A percentile compares a stretch with the other conserved stretches of the same genome.
phyloP scores from a whole-genome alignment of 2,113 vertebrate species.

The Calyptommatus sinebrachiatus region DNA sequence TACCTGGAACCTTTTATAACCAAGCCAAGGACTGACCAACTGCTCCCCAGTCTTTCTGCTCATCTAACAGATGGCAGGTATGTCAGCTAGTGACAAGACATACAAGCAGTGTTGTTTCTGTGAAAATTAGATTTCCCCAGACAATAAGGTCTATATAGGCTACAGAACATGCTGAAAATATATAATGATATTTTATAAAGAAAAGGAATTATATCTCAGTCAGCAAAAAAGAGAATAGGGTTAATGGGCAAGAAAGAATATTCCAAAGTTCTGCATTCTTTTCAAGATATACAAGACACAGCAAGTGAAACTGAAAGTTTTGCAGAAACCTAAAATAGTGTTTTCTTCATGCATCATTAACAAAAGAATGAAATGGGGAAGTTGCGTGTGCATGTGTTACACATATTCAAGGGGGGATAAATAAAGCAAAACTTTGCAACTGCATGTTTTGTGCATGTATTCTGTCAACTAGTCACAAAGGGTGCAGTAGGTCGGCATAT shows the following conservation, averaged over 20 bases:
- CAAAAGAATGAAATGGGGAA: background rate
- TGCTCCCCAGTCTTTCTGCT: background rate
- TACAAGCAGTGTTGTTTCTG: background rate
- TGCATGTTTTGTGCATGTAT: no score
- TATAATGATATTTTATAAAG: background rate
- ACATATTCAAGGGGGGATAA: no score
- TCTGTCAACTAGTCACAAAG: no score
- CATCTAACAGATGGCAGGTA: constrained; percentile 30
- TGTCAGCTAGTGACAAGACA: constrained; percentile 14
- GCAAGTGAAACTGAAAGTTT: background rate
- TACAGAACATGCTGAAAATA: background rate
- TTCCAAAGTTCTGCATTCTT: background rate
- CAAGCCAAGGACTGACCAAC: constrained; percentile 32
- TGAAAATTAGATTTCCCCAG: constrained; percentile 23
- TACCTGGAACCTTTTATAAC: constrained; percentile 38
- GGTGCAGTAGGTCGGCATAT: no score
- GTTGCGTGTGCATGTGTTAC: no score
- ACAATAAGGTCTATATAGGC: constrained; percentile 17
- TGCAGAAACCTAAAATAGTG: background rate
- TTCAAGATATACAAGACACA: background rate
- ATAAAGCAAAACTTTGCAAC: no score
- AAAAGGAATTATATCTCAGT: background rate
- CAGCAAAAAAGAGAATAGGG: background rate
- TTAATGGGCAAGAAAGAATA: background rate
- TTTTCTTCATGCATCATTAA: background rate